These are phyloP conservation scores for Solen grandis DNA, from an alignment of 1,140 invertebrate genomes.

Conservation along the genomic window DNA sequence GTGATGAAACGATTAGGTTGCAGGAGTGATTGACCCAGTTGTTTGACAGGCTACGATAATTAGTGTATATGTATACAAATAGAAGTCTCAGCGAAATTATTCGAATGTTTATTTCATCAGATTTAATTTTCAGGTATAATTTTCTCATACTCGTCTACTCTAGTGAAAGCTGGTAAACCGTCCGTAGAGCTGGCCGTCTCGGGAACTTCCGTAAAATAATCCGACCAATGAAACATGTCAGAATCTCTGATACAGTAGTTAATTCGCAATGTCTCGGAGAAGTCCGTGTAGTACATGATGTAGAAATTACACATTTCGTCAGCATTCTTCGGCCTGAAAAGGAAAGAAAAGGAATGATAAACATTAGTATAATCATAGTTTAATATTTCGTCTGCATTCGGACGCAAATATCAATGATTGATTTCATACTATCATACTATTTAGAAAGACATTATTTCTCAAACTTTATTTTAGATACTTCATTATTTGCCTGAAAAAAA, in stretches of 20 bases:
- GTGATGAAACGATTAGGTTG: too few species aligned
- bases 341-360: not conserved
- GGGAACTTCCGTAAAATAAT: constrained; percentile 27
- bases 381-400: not conserved
- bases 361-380: not conserved
- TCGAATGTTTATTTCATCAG: too few species aligned
- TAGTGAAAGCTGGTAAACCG: constrained; percentile 32
- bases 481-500: too few species aligned
- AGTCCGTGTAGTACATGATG: constrained; percentile 47
- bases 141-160: constrained; percentile 18
- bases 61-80: too few species aligned
- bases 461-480: not conserved
- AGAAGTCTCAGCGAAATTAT: too few species aligned
- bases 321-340: constrained; percentile 18
- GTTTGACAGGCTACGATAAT: too few species aligned
- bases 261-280: constrained; percentile 10
- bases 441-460: not conserved
- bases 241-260: constrained; percentile 49
- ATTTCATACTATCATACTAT: not conserved
- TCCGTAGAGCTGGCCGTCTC: constrained; percentile 26
- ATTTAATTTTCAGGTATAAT: too few species aligned
- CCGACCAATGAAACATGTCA: constrained; percentile 37
- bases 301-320: constrained; percentile 59
- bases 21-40: too few species aligned
- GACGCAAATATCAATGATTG: not conserved